phyloP scores from a whole-genome alignment of 2,113 vertebrate species.

The Eolophus roseicapilla region DNA sequence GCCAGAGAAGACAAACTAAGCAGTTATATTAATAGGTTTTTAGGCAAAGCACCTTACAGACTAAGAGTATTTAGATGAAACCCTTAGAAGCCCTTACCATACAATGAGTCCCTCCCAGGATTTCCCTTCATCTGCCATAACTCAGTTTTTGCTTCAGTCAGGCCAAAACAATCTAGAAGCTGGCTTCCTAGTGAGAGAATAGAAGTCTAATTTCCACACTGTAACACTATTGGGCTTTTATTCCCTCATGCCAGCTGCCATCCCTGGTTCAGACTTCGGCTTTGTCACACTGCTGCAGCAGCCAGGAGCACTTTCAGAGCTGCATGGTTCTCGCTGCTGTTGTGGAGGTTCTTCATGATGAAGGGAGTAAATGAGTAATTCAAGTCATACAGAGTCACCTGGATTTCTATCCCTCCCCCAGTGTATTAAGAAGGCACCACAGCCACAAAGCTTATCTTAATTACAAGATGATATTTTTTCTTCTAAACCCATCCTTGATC shows the following conservation, averaged over 20 bases:
- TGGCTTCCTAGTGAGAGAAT: not conserved
- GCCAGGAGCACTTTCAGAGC: not conserved
- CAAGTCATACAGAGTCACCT: not conserved
- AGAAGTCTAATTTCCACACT: not conserved
- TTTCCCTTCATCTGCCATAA: not conserved
- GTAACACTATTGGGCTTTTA: not conserved
- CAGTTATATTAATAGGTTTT: not conserved
- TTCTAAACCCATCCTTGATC: not conserved
- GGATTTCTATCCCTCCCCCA: not conserved
- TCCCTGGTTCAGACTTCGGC: not conserved
- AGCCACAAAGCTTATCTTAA: not conserved
- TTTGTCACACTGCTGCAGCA: not conserved
- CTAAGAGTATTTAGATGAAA: not conserved
- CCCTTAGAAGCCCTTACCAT: not conserved
- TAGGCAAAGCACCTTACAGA: not conserved
- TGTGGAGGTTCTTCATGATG: not conserved
- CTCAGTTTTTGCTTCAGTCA: not conserved
- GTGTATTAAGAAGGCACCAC: not conserved
- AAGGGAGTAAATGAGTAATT: not conserved
- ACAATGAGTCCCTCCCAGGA: not conserved
- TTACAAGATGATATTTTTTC: not conserved
- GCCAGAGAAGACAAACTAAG: not conserved
- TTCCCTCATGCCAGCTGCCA: not conserved
- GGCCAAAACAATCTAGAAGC: not conserved
- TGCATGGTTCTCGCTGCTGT: not conserved